phyloP scores from a whole-genome alignment of 2,113 vertebrate species.

The Shinisaurus crocodilurus region DNA sequence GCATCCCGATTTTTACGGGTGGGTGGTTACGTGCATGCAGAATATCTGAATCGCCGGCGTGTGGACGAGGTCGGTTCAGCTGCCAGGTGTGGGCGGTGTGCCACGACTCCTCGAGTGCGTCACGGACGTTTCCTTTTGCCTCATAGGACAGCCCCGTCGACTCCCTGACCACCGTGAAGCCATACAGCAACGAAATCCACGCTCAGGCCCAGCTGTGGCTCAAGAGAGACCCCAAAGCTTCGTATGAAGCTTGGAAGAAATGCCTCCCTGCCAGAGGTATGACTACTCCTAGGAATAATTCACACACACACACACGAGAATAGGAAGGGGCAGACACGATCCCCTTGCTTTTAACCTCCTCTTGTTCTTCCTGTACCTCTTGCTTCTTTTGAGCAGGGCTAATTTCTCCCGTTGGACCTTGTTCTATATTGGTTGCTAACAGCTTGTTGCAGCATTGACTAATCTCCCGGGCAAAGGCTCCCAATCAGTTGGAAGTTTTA shows the following conservation, averaged over 20 bases:
- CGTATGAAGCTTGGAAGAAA: constrained; percentile 97
- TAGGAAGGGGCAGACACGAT: too few relatives aligned
- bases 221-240: constrained; percentile 96
- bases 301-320: neutral
- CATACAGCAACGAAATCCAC: constrained; percentile 98
- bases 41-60: neutral
- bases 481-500: too few relatives aligned
- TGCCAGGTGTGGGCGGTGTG: too few relatives aligned
- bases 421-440: too few relatives aligned
- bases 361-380: neutral
- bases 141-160: constrained; percentile 91
- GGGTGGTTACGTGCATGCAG: neutral
- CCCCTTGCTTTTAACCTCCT: neutral
- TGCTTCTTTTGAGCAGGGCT: too few relatives aligned
- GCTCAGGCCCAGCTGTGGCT: constrained; percentile 98
- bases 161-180: constrained; percentile 94
- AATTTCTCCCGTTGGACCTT: too few relatives aligned
- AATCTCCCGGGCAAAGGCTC: too few relatives aligned
- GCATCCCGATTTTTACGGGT: neutral
- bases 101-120: neutral
- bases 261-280: constrained; percentile 95
- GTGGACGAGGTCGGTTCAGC: neutral
- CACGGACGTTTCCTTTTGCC: neutral
- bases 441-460: too few relatives aligned
- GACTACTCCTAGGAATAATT: neutral